These are phyloP conservation scores for Sympetrum striolatum DNA, from an alignment of 2,888 invertebrate genomes.

Conservation along the genomic window DNA sequence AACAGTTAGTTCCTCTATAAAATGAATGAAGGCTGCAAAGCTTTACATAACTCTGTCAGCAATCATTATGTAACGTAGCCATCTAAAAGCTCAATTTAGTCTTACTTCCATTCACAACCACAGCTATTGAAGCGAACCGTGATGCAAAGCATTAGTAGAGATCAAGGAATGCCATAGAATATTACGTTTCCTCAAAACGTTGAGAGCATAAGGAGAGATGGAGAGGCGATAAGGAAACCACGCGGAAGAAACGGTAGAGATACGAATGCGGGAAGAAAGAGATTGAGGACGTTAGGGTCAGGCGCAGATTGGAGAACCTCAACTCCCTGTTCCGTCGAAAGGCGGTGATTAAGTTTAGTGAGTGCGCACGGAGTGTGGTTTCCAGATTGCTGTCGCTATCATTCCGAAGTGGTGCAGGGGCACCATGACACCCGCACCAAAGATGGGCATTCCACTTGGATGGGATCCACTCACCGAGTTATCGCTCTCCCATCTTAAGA, in stretches of 20 bases:
- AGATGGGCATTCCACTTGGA: background rate
- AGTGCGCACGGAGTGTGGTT: constrained; percentile 25
- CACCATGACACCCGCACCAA: constrained; percentile 2
- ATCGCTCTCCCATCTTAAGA: constrained; percentile 14
- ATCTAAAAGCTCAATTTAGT: no score
- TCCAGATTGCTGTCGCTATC: constrained; percentile 24
- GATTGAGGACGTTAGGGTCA: background rate
- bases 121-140: no score
- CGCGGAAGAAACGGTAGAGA: background rate
- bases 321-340: constrained; percentile 13
- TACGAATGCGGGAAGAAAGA: background rate
- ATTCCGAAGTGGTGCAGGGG: background rate
- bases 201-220: background rate
- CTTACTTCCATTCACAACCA: no score
- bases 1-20: no score
- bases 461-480: constrained; percentile 3
- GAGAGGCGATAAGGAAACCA: background rate
- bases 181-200: background rate
- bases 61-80: no score
- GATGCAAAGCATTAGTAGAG: no score
- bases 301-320: background rate
- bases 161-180: no score
- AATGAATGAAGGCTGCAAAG: no score
- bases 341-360: constrained; percentile 28
- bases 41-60: no score